Conservation (phyloP, 2,113 vertebrate genomes). For the Brachyhypopomus gauderio region DNA sequence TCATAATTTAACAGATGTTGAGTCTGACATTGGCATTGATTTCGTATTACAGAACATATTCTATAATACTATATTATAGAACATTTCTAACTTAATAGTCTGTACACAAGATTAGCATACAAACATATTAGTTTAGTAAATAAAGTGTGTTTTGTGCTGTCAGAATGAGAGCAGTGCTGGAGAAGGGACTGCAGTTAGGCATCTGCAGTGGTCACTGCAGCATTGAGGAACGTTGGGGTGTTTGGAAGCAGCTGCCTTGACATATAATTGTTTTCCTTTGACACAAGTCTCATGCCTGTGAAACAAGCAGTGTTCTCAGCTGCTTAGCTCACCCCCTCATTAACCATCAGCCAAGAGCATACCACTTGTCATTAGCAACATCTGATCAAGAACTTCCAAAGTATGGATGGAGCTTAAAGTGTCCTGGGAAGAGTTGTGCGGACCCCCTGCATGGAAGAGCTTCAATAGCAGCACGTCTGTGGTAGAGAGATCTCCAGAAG, state of each 20-base stretch:
- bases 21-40: neutral
- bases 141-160: neutral
- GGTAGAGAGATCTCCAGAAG: conserved; percentile 17
- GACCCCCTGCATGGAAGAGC: neutral
- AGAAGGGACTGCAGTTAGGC: neutral
- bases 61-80: too few relatives aligned
- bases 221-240: conserved; percentile 39
- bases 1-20: too few relatives aligned
- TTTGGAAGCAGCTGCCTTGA: conserved; percentile 41
- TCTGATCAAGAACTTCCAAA: conserved; percentile 5
- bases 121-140: conserved; percentile 4
- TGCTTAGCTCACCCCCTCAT: neutral
- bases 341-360: neutral
- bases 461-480: conserved; percentile 29
- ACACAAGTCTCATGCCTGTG: neutral
- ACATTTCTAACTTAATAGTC: neutral
- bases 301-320: neutral
- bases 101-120: neutral
- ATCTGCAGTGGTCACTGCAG: too few relatives aligned
- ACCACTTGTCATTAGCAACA: too few relatives aligned
- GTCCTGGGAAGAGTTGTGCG: neutral
- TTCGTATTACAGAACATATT: neutral
- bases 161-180: neutral
- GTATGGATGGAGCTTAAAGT: neutral
- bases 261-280: conserved; percentile 29